Evolutionary conservation across 2,888 invertebrate species (phyloP).

Genomic region (Sclerodermus sp.): DNA sequence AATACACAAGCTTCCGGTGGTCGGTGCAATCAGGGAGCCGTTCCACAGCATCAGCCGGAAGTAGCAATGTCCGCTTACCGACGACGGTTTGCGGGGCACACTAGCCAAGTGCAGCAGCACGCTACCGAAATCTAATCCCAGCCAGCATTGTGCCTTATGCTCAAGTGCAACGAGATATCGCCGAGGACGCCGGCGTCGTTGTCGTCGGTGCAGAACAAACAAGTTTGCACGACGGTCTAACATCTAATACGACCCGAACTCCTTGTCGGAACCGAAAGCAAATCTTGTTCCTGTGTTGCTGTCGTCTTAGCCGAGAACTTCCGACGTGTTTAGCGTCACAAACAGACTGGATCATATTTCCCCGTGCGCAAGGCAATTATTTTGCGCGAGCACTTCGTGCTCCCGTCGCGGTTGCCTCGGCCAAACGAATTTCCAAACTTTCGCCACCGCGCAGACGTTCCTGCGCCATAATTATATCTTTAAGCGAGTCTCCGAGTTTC

Average conservation of each 20-base stretch:
- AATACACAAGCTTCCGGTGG: too few species aligned
- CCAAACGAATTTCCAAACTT: too few species aligned
- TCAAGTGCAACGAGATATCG: slow-evolving; percentile 1
- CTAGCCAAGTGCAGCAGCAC: neutral
- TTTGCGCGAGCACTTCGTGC: neutral
- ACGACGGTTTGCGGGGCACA: neutral
- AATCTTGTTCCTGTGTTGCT: slow-evolving; percentile 11
- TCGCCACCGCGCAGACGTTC: too few species aligned
- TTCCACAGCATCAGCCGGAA: neutral
- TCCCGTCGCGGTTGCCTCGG: too few species aligned
- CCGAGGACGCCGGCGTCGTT: slow-evolving; percentile 11
- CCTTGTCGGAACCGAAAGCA: slow-evolving; percentile 9
- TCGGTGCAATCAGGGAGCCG: neutral
- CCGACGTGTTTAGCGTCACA: neutral
- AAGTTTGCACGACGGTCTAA: slow-evolving; percentile 18
- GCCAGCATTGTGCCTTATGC: slow-evolving; percentile 7
- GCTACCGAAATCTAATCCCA: neutral
- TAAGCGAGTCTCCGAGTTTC: too few species aligned
- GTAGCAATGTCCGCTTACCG: slow-evolving; percentile 7
- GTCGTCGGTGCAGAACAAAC: slow-evolving; percentile 19
- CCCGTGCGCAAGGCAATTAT: neutral
- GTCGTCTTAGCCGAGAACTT: neutral
- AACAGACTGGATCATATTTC: neutral
- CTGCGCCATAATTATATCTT: too few species aligned
- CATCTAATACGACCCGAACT: slow-evolving; percentile 13